These are phyloP conservation scores for Lasius platythorax DNA, from an alignment of 2,888 invertebrate genomes.

Conservation along the genomic window DNA sequence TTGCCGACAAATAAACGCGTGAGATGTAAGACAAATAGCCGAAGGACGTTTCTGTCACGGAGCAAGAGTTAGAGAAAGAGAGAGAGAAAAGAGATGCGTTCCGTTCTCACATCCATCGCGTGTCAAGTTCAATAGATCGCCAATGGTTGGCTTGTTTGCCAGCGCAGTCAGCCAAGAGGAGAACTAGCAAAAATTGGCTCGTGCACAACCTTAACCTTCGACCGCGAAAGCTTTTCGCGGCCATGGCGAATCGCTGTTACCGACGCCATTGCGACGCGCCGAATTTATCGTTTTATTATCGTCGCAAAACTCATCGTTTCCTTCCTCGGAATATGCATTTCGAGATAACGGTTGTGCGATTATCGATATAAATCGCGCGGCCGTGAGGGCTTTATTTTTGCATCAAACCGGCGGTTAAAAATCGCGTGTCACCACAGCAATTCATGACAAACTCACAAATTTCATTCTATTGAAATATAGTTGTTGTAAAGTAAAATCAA, in stretches of 20 bases:
- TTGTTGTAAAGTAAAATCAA: not conserved
- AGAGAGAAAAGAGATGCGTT: not conserved
- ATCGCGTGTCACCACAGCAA: not conserved
- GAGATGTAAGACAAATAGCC: constrained; percentile 28
- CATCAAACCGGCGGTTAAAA: not conserved
- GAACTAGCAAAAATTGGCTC: constrained; percentile 77
- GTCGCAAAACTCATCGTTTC: constrained; percentile 16
- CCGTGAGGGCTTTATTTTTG: constrained; percentile 1
- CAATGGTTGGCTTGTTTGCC: constrained; percentile 66
- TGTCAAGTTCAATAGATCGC: constrained; percentile 59
- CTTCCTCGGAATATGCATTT: constrained; percentile 14
- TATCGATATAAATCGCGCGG: not conserved
- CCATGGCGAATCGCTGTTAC: constrained; percentile 4
- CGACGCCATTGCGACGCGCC: constrained; percentile 22
- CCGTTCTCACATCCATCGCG: constrained; percentile 28
- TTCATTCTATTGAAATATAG: not conserved
- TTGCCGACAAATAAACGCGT: constrained; percentile 2
- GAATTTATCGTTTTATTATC: constrained; percentile 42
- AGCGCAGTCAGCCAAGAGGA: constrained; percentile 76
- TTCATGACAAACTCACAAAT: not conserved
- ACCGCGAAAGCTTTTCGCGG: constrained; percentile 35
- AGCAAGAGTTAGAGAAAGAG: not conserved
- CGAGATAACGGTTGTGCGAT: constrained; percentile 14
- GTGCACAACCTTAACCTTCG: constrained; percentile 76
- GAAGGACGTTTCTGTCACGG: not conserved